Base-by-base conservation (phyloP, 2,113 vertebrate genomes). In the Onychorhynchus coronatus region DNA sequence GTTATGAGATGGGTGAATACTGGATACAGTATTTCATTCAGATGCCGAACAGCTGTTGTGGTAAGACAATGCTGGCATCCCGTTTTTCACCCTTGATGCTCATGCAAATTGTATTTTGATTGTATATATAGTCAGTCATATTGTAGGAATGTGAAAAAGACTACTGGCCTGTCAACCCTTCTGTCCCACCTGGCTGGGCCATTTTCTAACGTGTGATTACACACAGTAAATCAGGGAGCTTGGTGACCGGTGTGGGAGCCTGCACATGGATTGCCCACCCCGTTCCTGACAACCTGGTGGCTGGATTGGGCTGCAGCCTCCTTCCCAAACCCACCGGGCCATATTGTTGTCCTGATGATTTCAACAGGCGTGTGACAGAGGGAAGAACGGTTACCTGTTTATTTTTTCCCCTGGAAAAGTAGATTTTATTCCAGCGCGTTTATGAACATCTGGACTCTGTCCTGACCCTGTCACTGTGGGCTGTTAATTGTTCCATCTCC, bases 1-100 rank as follows among this genome's bases (percentile, higher is more conserved):
- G 88, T 96, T 96, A 95, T 84, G 96, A 97, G 88, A 93, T 97
- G 92, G 93, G 95, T 95, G 95, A 96, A 56, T 56, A 74, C 71
- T 86, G 88, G 92, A 84, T 92, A 41, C 88, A 72, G 79, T 96
- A 91, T 97, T 96, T 93, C 85, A 93, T 93, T 96, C 93, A 74
- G 93, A 92, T 96, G 85, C 93, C 0, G 80, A 96, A 59, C 93
- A 96, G 95, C 92, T 96, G 96, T 86, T 95, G 88, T 42, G 28
- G 85, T 68, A 96, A 96, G 95, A 84, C 92, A 90, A 53, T 81
- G 79, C 80, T 93, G 90, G 82, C 83, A 90, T 94, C 93, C 85
- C 78, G 37, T 80, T 96, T 95, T 96, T 86, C 68, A 88, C 63
- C 39, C 21, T 5, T 84, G 70, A 52, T 71, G 77, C 91, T 94